These are phyloP conservation scores for Pachycephala philippinensis DNA, from an alignment of 2,113 vertebrate species.

Conservation along the genomic window DNA sequence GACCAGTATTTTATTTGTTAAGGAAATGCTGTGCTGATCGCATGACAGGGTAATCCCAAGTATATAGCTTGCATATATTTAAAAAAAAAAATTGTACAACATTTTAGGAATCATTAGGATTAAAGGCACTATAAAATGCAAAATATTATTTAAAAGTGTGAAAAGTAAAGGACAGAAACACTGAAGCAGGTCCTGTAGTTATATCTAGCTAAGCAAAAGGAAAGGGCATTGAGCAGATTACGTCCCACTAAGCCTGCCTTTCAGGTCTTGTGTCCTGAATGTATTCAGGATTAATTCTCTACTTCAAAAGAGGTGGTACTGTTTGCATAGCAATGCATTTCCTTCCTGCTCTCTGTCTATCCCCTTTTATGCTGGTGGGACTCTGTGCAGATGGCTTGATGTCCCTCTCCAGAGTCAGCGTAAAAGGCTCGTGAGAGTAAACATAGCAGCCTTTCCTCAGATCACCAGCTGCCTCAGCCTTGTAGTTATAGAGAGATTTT, in stretches of 20 bases:
- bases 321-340: background rate
- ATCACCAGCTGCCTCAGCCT: background rate
- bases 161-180: background rate
- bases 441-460: background rate
- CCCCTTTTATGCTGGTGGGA: background rate
- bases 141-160: background rate
- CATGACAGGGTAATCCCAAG: background rate
- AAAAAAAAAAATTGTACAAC: background rate
- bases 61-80: background rate
- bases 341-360: background rate
- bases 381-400: background rate
- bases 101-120: background rate
- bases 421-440: background rate
- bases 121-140: background rate
- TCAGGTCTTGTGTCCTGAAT: slow-evolving; percentile 24
- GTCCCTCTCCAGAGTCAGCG: background rate
- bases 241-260: slow-evolving; percentile 20
- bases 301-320: slow-evolving; percentile 25
- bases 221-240: slow-evolving; percentile 29
- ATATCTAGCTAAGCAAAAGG: slow-evolving; percentile 1
- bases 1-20: background rate
- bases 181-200: background rate
- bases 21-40: background rate
- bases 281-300: slow-evolving; percentile 21
- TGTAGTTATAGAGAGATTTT: background rate